These are phyloP conservation scores for Plumapathes pennacea DNA, from an alignment of 92 coral and sea anemone species.

Conservation along the genomic window DNA sequence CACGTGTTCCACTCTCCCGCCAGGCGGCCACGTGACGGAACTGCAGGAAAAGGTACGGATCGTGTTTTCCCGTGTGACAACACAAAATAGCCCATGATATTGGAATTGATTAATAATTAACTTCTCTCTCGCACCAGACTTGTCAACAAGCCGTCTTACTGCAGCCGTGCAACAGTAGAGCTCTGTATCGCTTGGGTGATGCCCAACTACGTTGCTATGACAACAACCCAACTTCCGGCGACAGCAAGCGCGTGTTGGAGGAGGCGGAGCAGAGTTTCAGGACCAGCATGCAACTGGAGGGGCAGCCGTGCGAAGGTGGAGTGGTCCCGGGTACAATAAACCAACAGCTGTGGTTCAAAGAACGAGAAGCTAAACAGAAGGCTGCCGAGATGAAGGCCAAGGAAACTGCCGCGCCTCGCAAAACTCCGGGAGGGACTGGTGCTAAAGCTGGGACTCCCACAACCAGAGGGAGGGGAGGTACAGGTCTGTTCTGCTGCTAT, in stretches of 20 bases:
- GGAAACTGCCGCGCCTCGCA: constrained; percentile 6
- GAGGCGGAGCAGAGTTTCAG: constrained; percentile 90
- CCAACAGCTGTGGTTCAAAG: constrained; percentile 90
- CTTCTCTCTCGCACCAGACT: constrained; percentile 48
- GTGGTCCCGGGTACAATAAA: constrained; percentile 56
- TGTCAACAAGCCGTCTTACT: constrained; percentile 91
- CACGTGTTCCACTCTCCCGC: constrained; percentile 78
- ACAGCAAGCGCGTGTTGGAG: constrained; percentile 47
- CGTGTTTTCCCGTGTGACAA: background rate
- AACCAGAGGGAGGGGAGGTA: constrained; percentile 40
- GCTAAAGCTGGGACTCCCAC: constrained; percentile 11
- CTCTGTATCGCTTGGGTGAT: constrained; percentile 84
- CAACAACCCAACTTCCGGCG: constrained; percentile 58
- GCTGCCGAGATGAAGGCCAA: constrained; percentile 45
- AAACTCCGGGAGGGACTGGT: constrained; percentile 36
- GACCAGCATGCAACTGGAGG: constrained; percentile 82
- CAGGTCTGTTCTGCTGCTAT: too few species aligned
- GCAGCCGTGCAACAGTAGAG: constrained; percentile 83
- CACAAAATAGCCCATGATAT: background rate
- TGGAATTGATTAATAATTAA: background rate
- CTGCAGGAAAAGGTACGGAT: constrained; percentile 87
- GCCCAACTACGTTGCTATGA: constrained; percentile 88
- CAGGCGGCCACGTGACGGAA: constrained; percentile 76
- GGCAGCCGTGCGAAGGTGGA: constrained; percentile 65
- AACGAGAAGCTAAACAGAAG: constrained; percentile 48